A percentile compares a stretch with the other conserved stretches of the same genome.
Evolutionary conservation across 2,113 vertebrate genomes (phyloP).

Genomic region (Nycticryphes semicollaris): DNA sequence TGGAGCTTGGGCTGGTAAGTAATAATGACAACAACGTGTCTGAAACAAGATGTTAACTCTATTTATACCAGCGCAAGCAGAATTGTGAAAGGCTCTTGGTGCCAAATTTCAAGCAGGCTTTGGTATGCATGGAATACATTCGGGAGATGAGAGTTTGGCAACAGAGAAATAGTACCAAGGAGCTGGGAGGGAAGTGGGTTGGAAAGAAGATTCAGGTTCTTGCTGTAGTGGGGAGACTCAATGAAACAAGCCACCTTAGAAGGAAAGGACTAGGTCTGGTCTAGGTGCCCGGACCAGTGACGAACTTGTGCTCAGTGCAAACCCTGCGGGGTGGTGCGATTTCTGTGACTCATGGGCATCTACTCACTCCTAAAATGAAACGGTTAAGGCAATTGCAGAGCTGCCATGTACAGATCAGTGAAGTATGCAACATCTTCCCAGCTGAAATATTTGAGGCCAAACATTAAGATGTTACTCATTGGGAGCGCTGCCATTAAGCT

Average conservation of each 20-base stretch:
- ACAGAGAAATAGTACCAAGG: neutral
- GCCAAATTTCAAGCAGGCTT: neutral
- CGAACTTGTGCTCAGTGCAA: neutral
- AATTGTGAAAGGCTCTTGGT: neutral
- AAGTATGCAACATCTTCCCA: conserved; percentile 2
- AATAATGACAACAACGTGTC: conserved; percentile 42
- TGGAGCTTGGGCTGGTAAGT: conserved; percentile 5
- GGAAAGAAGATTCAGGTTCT: neutral
- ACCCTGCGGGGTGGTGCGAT: neutral
- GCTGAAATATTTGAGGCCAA: conserved; percentile 36
- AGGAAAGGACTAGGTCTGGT: neutral
- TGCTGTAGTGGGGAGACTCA: neutral
- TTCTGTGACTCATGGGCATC: accelerated
- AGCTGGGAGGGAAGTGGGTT: neutral
- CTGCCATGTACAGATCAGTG: neutral
- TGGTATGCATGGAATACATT: neutral
- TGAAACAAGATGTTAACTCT: conserved; percentile 25
- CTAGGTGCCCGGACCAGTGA: neutral
- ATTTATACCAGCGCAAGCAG: neutral
- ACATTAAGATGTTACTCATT: neutral
- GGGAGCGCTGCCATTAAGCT: conserved; percentile 4
- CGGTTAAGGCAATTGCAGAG: neutral
- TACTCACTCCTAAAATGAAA: neutral
- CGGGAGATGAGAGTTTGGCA: neutral
- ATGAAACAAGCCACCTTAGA: neutral